Base-by-base conservation (phyloP, 2,113 vertebrate species). In the Eptesicus fuscus region DNA sequence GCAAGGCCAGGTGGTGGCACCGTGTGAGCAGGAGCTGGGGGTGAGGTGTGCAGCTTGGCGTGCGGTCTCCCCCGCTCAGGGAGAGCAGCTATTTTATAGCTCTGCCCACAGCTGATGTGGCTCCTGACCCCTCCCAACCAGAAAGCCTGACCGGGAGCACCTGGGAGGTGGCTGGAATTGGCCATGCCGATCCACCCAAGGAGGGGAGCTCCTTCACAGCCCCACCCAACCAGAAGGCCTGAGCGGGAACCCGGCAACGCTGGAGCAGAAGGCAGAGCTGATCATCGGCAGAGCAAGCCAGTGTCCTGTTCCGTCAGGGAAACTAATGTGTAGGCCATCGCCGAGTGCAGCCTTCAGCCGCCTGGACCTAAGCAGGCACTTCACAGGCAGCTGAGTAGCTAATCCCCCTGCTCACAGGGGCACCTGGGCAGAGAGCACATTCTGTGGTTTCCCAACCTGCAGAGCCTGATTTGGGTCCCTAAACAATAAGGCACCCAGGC, bases 11-110 rank as follows among this genome's bases (percentile, higher is more conserved):
- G 47, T 1, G 4, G 17, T 13, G 22, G 67, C 16, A 56, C 20
- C 13, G 4, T 4, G 70, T 7, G 30, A 32, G 40, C n/a, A 10
- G 32, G 9, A 18, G 17, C n/a, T 17, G 5, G 3, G 18, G 5
- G 3, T 1, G 83, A 42, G 6, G 76, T 2, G 42, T 7, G 23
- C 20, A 0, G 25, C 44, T 7, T 20, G 22, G 18, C 25, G 47
- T 1, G 17, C 0, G 40, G 40, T 10, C 14, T 17, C 25, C 20
- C 32, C 14, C 0, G 1, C 56, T 28, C 47, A 3, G 70, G 85
- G 28, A 7, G 25, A 28, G 35, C 35, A 13, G 6, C 42, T 28
- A 5, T 20, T 16, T 5, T 25, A 65, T 1, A 67, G n/a, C 61
- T 42, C 61, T 9, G 1, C 37, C 35, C 63, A 17, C 63, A n/a